phyloP scores from a whole-genome alignment of 2,888 invertebrate genomes.

The Ommatoiulus sabulosus region DNA sequence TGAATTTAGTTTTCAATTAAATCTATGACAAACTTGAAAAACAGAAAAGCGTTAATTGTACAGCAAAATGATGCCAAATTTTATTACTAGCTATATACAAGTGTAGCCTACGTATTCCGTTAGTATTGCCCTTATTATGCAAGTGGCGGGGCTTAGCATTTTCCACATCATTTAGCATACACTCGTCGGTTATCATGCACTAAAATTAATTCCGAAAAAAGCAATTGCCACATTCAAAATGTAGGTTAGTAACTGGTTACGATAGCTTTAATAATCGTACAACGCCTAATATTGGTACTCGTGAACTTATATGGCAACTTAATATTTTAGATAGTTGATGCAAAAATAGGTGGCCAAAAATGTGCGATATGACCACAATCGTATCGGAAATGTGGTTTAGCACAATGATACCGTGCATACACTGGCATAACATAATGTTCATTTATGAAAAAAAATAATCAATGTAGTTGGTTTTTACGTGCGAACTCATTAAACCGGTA shows the following conservation, averaged over 20 bases:
- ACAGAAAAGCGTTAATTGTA: not conserved
- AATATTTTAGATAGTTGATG: too few relatives aligned
- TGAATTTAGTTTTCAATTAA: too few relatives aligned
- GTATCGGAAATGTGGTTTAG: too few relatives aligned
- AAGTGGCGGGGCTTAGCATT: not conserved
- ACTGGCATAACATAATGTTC: not conserved
- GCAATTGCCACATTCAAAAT: conserved; percentile 34
- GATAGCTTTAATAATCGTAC: not conserved
- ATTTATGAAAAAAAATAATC: not conserved
- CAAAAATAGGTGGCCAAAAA: too few relatives aligned
- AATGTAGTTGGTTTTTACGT: not conserved
- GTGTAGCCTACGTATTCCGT: not conserved
- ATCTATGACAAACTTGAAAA: not conserved
- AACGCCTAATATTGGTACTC: not conserved
- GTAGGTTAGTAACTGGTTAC: not conserved
- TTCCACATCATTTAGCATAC: not conserved
- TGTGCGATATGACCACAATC: too few relatives aligned
- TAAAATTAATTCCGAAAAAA: not conserved
- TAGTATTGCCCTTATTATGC: not conserved
- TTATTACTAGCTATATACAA: not conserved
- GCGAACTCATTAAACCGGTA: too few relatives aligned
- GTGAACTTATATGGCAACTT: too few relatives aligned
- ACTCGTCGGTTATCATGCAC: not conserved
- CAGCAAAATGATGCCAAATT: not conserved
- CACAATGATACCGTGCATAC: too few relatives aligned